Evolutionary conservation across 2,888 invertebrate species (phyloP), one percentile per base, ranked within the genome.

Genomic region (Hydropsyche betteni): DNA sequence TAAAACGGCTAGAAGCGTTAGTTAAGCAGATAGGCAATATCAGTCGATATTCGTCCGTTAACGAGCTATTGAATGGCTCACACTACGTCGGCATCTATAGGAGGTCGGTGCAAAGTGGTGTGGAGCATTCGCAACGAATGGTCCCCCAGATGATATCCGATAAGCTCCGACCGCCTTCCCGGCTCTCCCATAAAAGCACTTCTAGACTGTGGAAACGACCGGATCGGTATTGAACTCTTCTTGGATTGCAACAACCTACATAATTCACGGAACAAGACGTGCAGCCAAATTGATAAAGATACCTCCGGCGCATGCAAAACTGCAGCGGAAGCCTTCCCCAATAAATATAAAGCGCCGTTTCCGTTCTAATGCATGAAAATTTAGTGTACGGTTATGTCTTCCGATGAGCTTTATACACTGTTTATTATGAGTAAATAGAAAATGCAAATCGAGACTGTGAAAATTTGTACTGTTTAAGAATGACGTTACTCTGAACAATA

Each of bases 11-110:
- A 34, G 38, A 70, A 70, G 33, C 70, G 24, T 70, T 70, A 70
- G 33, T 58, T 58, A 14, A 24, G 58, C 53, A 53, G 70, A 44
- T 69, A 70, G 58, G 58, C 53, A 24, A 53, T 53, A 36, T 51
- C 33, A 70, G 24, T 16, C 70, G 70, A 70, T 70, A 70, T 51
- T 70, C 52, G 24, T 53, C 34, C 55, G 53, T 70, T 70, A 70
- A 70, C 70, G 70, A 70, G 52, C 70, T 70, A 70, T 70, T 70
- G 70, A 70, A 70, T 70, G 33, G 70, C 53, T 53, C 70, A 70
- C 70, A 70, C 70, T 70, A 70, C 44, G 70, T 10, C 70, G 68
- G n/a, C 68, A 14, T 10, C 24, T 33, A 68, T n/a, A 36, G 34
- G n/a, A 24, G 68, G 34, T 34, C 34, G 44, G 68, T n/a, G 68